Evolutionary conservation across 1,140 invertebrate species (phyloP).

Genomic region (Hycleus phaleratus): DNA sequence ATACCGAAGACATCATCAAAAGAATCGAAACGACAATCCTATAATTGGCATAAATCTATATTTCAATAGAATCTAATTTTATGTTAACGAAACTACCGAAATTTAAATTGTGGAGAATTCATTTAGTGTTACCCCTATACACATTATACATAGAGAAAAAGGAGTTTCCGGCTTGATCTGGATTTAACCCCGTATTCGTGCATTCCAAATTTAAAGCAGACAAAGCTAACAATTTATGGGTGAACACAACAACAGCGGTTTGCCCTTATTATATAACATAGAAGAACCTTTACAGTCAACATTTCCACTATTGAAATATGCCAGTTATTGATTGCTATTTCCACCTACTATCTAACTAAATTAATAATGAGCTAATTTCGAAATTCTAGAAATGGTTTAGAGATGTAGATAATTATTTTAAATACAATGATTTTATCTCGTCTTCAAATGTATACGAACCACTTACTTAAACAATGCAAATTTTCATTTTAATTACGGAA

Average conservation of each 20-base stretch:
- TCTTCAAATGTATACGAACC: not conserved
- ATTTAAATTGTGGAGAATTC: too few relatives aligned
- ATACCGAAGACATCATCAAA: conserved; percentile 5
- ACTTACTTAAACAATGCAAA: conserved; percentile 9
- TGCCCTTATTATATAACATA: conserved; percentile 8
- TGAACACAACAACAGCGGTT: conserved; percentile 11
- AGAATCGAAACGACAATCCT: not conserved
- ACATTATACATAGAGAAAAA: too few relatives aligned
- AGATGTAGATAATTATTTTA: not conserved
- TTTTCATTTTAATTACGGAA: conserved; percentile 13
- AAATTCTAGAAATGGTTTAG: too few relatives aligned
- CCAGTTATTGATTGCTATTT: conserved; percentile 2
- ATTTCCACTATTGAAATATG: conserved; percentile 1
- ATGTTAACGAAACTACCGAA: too few relatives aligned
- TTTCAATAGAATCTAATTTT: too few relatives aligned
- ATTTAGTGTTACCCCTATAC: too few relatives aligned
- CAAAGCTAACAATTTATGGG: conserved; percentile 13
- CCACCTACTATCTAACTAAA: not conserved
- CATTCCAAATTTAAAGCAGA: conserved; percentile 11
- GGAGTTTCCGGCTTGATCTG: not conserved
- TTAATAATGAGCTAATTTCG: too few relatives aligned
- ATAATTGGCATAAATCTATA: too few relatives aligned
- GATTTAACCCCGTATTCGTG: conserved; percentile 6
- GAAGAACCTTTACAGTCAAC: not conserved
- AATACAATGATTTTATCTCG: not conserved